Percentiles rank a stretch among this genome's conserved stretches.
These are phyloP conservation scores for Epiblema foenella DNA, from an alignment of 2,888 invertebrate genomes.

Conservation along the genomic window DNA sequence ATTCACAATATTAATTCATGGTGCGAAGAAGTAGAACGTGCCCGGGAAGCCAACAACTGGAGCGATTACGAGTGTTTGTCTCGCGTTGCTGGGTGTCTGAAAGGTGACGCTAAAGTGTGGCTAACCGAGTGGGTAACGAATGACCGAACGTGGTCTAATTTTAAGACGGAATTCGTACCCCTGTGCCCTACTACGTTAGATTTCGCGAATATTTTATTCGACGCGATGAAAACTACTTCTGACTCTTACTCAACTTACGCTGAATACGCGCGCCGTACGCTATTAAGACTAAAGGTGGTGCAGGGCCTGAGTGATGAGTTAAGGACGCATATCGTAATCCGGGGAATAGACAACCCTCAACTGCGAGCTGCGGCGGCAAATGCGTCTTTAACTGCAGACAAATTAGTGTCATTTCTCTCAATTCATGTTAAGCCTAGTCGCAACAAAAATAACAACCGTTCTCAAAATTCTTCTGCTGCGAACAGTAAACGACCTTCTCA, in stretches of 20 bases:
- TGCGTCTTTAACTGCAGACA: slow-evolving; percentile 5
- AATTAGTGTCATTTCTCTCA: slow-evolving; percentile 9
- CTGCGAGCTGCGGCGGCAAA: slow-evolving; percentile 22
- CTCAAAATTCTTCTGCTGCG: no score
- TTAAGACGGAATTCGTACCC: slow-evolving; percentile 8
- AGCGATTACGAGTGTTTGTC: slow-evolving; percentile 45
- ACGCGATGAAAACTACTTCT: slow-evolving; percentile 43
- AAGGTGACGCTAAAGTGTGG: slow-evolving; percentile 24
- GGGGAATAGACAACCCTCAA: slow-evolving; percentile 31
- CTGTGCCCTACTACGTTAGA: slow-evolving; percentile 42
- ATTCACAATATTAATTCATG: slow-evolving; percentile 6
- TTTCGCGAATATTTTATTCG: slow-evolving; percentile 43
- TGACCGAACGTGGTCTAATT: slow-evolving; percentile 8
- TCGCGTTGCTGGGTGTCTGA: slow-evolving; percentile 42
- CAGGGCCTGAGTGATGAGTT: slow-evolving; percentile 22
- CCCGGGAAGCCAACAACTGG: slow-evolving; percentile 37
- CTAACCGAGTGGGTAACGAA: slow-evolving; percentile 10
- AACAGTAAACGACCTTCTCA: background rate
- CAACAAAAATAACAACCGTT: background rate
- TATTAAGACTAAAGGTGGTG: slow-evolving; percentile 31
- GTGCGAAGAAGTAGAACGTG: slow-evolving; percentile 18
- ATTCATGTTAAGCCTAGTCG: slow-evolving; percentile 16
- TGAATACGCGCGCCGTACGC: slow-evolving; percentile 38
- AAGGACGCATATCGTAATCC: slow-evolving; percentile 24
- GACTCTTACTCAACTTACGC: slow-evolving; percentile 40